A percentile compares a stretch with the other conserved stretches of the same genome.
Conservation (phyloP, 2,113 vertebrate species). For the Patagioenas fasciata region DNA sequence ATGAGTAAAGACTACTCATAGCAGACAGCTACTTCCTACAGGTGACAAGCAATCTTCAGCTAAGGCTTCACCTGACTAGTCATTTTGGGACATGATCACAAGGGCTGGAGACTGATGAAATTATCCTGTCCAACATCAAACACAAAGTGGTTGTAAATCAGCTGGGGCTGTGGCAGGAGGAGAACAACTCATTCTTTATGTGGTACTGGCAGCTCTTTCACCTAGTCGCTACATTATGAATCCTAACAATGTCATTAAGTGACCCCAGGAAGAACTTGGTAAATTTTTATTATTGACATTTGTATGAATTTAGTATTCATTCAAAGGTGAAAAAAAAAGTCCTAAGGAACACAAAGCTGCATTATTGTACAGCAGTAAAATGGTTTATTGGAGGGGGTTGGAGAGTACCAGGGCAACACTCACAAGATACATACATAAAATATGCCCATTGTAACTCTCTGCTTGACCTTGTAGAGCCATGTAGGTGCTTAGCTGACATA, state of each 20-base stretch:
- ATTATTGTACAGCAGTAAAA: slow-evolving; percentile 62
- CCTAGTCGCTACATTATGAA: slow-evolving; percentile 76
- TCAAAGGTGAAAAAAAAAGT: neutral
- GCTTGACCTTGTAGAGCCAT: slow-evolving; percentile 71
- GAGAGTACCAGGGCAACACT: slow-evolving; percentile 21
- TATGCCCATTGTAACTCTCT: slow-evolving; percentile 56
- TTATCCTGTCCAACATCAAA: slow-evolving; percentile 95
- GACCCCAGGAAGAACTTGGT: slow-evolving; percentile 66
- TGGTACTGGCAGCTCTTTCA: slow-evolving; percentile 73
- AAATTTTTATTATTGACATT: slow-evolving; percentile 60
- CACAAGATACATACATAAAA: slow-evolving; percentile 63
- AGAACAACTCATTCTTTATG: slow-evolving; percentile 83
- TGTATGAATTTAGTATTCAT: slow-evolving; percentile 51
- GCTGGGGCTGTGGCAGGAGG: slow-evolving; percentile 76
- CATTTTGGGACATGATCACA: slow-evolving; percentile 93
- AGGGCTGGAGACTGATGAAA: slow-evolving; percentile 88
- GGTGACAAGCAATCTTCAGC: slow-evolving; percentile 85
- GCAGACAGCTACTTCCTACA: slow-evolving; percentile 89
- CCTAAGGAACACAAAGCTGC: slow-evolving; percentile 36
- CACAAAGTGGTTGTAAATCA: slow-evolving; percentile 92
- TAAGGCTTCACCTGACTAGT: slow-evolving; percentile 89
- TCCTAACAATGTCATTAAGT: slow-evolving; percentile 82
- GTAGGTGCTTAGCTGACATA: slow-evolving; percentile 32
- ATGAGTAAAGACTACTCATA: slow-evolving; percentile 79
- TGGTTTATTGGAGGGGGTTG: neutral